A percentile compares a stretch with the other conserved stretches of the same genome.
These are phyloP conservation scores for Sardinella longiceps DNA, from an alignment of 2,797 vertebrate genomes.

Conservation along the genomic window DNA sequence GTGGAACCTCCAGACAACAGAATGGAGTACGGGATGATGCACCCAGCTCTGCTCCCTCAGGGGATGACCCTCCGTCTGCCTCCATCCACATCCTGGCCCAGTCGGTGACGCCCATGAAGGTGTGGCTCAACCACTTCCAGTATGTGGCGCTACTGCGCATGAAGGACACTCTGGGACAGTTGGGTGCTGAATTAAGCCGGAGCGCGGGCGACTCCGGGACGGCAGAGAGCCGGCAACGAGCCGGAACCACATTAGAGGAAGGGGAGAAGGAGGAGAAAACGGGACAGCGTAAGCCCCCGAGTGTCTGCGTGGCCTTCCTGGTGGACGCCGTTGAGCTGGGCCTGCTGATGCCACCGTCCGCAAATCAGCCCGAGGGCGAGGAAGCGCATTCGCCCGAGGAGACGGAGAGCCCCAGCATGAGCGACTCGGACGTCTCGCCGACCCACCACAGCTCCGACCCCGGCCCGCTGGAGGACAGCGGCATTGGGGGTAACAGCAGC, in stretches of 20 bases:
- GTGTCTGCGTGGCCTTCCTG: slow-evolving; percentile 81
- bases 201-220: slow-evolving; percentile 78
- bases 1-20: slow-evolving; percentile 57
- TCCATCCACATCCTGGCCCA: slow-evolving; percentile 73
- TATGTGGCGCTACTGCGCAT: slow-evolving; percentile 91
- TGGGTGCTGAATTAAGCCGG: slow-evolving; percentile 83
- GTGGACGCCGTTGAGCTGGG: slow-evolving; percentile 83
- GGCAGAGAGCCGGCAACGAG: slow-evolving; percentile 68
- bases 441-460: slow-evolving; percentile 59
- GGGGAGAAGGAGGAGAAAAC: neutral
- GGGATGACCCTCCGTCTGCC: slow-evolving; percentile 52
- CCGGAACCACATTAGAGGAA: slow-evolving; percentile 57
- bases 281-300: slow-evolving; percentile 50
- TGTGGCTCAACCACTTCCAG: slow-evolving; percentile 95
- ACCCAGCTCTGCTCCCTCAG: slow-evolving; percentile 64
- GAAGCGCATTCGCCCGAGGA: slow-evolving; percentile 76
- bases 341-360: slow-evolving; percentile 81
- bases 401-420: slow-evolving; percentile 88
- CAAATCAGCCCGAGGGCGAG: slow-evolving; percentile 62
- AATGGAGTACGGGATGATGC: slow-evolving; percentile 70
- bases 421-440: slow-evolving; percentile 86
- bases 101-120: slow-evolving; percentile 76
- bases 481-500: slow-evolving; percentile 58
- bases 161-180: slow-evolving; percentile 84
- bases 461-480: slow-evolving; percentile 67